phyloP scores from a whole-genome alignment of 1,140 invertebrate species.

The Nixonia krombeini region DNA sequence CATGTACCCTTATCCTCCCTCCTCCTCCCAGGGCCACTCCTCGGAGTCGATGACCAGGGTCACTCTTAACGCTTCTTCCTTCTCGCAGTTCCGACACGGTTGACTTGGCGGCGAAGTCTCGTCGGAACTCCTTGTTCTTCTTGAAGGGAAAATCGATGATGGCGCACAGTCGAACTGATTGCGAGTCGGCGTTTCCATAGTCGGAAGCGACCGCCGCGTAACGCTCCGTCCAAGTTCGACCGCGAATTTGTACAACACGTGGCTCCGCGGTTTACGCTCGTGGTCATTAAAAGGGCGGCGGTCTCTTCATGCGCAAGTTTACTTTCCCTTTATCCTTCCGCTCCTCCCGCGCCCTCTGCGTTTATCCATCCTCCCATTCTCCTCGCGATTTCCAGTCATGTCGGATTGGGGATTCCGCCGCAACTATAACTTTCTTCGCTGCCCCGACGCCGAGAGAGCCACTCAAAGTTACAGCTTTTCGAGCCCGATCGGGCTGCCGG shows the following conservation, averaged over 20 bases:
- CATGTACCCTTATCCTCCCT: slow-evolving; percentile 18
- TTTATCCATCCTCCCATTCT: not conserved
- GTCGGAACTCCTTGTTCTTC: not conserved
- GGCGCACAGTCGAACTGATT: not conserved
- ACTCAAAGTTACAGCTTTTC: slow-evolving; percentile 45
- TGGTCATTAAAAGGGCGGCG: slow-evolving; percentile 2
- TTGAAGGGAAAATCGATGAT: slow-evolving; percentile 27
- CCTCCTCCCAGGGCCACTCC: no score
- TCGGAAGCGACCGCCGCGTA: not conserved
- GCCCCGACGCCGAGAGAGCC: slow-evolving; percentile 9
- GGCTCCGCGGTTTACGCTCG: not conserved
- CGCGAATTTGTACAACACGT: slow-evolving; percentile 3
- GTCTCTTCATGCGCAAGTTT: slow-evolving; percentile 9
- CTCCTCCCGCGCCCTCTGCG: not conserved
- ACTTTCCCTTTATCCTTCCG: slow-evolving; percentile 21
- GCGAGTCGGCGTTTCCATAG: not conserved
- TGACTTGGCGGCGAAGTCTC: not conserved
- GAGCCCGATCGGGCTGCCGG: slow-evolving; percentile 41
- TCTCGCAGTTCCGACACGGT: not conserved
- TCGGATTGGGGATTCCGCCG: not conserved
- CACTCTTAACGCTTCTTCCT: slow-evolving; percentile 12
- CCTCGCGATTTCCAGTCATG: not conserved
- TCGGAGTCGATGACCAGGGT: slow-evolving; percentile 13
- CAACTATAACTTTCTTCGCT: slow-evolving; percentile 20
- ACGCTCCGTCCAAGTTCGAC: not conserved